phyloP scores from a whole-genome alignment of 2,113 vertebrate genomes.

The Crypturellus undulatus region DNA sequence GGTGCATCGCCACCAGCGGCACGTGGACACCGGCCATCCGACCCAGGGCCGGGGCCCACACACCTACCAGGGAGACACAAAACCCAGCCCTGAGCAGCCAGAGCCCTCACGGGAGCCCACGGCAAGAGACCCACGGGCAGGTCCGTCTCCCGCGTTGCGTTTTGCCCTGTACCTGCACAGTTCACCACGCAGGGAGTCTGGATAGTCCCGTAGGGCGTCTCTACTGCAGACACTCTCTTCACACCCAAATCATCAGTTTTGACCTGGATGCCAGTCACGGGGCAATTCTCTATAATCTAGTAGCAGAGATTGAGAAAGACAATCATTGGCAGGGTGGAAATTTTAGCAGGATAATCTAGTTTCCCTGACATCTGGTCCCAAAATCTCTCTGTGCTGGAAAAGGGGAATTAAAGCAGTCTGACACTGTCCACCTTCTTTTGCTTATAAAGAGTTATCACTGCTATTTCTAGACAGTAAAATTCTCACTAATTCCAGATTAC shows the following conservation, averaged over 20 bases:
- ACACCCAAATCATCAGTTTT: slow-evolving; percentile 85
- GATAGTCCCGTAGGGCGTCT: slow-evolving; percentile 87
- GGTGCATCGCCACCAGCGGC: slow-evolving; percentile 93
- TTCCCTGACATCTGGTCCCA: not conserved
- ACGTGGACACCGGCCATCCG: slow-evolving; percentile 91
- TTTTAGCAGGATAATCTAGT: fast-evolving
- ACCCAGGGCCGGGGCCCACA: slow-evolving; percentile 90
- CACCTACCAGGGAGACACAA: slow-evolving; percentile 77
- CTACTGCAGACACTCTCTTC: slow-evolving; percentile 86
- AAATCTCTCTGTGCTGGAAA: not conserved
- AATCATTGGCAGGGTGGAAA: not conserved
- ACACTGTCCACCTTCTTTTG: not conserved
- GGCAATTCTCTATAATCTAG: slow-evolving; percentile 96
- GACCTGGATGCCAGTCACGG: slow-evolving; percentile 89
- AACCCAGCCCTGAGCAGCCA: not conserved
- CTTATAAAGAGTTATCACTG: not conserved
- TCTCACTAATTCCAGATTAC: too few species aligned
- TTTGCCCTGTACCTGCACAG: slow-evolving; percentile 85
- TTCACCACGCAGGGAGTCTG: slow-evolving; percentile 92
- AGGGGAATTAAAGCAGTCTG: not conserved
- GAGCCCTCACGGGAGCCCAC: fast-evolving
- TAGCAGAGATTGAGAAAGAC: not conserved
- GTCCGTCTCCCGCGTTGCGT: fast-evolving
- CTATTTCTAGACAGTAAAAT: not conserved
- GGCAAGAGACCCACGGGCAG: fast-evolving